Base-by-base conservation (phyloP, 1,140 invertebrate genomes). In the Acromyrmex echinatior region DNA sequence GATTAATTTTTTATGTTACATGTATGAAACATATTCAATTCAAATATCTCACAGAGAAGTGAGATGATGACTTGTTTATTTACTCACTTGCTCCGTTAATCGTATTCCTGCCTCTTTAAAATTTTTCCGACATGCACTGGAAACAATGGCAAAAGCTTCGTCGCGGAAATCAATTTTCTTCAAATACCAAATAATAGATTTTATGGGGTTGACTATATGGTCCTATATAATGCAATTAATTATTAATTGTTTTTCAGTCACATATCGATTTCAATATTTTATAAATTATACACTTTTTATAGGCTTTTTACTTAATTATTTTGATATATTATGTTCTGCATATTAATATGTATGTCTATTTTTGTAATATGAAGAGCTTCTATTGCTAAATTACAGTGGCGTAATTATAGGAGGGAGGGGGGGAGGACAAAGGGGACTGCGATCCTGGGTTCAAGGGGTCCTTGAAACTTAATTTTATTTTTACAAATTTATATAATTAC, bases 91-190 rank as follows among this genome's bases (percentile, higher is more conserved):
- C 10, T 88, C 56, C 2, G 49, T 49, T 31, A 93, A n/a, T 39
- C 77, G 76, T 62, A 94, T 92, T 39, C 93, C 93, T 16, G 16
- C 70, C 0, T 92, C 66, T 10, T 49, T 62, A 3, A 95, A 86
- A 18, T 70, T 16, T 14, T 92, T 12, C 7, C 60, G 70, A 25
- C 94, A 90, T 2, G 86, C 3, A 12, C 70, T 10, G 18, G 92
- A 89, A 4, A 93, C 94, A 14, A 96, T 94, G 0, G 94, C 93
- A 71, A 95, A 96, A 74, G 94, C 95, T 25, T 96, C 92, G 0
- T 92, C 95, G 3, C 95, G 45, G 77, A 96, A 96, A 6, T 94
- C 84, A 10, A 95, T 94, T 68, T 92, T 93, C 10, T 94, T 94
- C 76, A 96, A 87, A 78, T 96, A 96, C 88, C 93, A 92, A 3